A percentile compares a stretch with the other conserved stretches of the same genome.
phyloP scores from a whole-genome alignment of 2,888 invertebrate species.

The Lithophane ornitopus region DNA sequence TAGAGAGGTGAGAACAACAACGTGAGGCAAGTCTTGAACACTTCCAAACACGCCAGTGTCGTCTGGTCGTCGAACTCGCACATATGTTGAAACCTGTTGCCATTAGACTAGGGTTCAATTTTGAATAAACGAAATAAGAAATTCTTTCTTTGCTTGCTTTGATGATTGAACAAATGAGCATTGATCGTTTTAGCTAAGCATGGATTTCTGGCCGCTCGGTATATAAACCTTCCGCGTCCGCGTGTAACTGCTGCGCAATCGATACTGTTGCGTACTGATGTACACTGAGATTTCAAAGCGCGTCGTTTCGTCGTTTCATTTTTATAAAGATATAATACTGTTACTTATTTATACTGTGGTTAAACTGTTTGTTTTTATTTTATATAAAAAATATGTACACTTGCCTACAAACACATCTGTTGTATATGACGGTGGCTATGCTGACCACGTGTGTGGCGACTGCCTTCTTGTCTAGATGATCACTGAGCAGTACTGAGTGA shows the following conservation, averaged over 20 bases:
- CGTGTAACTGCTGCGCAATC: no score
- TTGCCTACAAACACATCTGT: slow-evolving; percentile 80
- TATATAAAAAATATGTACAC: not conserved
- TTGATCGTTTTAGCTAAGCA: not conserved
- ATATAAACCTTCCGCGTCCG: no score
- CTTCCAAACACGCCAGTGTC: slow-evolving; percentile 90
- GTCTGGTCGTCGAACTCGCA: slow-evolving; percentile 90
- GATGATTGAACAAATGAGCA: no score
- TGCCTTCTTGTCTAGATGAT: slow-evolving; percentile 66
- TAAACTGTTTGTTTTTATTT: no score
- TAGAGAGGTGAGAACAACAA: slow-evolving; percentile 76
- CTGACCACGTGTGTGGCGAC: slow-evolving; percentile 69
- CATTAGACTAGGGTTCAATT: not conserved
- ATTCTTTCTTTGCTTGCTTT: no score
- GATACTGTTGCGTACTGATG: no score
- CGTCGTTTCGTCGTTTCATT: no score
- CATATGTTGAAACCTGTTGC: slow-evolving; percentile 86
- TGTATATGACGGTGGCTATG: slow-evolving; percentile 77
- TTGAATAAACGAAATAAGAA: not conserved
- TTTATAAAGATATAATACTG: no score
- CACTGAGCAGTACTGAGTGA: slow-evolving; percentile 77
- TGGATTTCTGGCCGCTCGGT: no score
- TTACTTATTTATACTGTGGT: no score
- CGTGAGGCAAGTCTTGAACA: slow-evolving; percentile 87
- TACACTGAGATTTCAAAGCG: no score